Evolutionary conservation across 2,113 vertebrate species (phyloP).

Genomic region (Fukomys damarensis): DNA sequence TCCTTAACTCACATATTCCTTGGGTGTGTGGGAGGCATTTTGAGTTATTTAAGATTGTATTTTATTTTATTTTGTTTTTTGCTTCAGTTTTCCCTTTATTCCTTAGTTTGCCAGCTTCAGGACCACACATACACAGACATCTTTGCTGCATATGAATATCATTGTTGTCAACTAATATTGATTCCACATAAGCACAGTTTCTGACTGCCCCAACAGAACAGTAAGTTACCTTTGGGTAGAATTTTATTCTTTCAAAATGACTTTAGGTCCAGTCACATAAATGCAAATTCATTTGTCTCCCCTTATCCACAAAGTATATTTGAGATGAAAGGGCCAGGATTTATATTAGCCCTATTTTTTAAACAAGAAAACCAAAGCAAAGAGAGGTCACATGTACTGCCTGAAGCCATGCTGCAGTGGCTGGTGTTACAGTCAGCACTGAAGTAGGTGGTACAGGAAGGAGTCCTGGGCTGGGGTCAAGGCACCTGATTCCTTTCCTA

Average conservation of each 20-base stretch:
- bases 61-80: not conserved
- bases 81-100: conserved; percentile 13
- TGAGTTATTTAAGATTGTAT: not conserved
- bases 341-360: conserved; percentile 1
- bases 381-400: not conserved
- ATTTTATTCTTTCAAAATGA: conserved; percentile 54
- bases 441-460: not conserved
- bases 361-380: conserved; percentile 1
- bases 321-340: not conserved
- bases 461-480: not conserved
- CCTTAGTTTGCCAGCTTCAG: not conserved
- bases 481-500: not conserved
- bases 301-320: conserved; percentile 34
- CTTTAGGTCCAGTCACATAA: conserved; percentile 36
- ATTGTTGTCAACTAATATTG: conserved; percentile 57
- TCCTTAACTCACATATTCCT: conserved; percentile 41
- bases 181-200: conserved; percentile 23
- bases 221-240: conserved; percentile 35
- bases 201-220: not conserved
- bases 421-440: not conserved
- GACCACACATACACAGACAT: not conserved
- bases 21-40: not conserved
- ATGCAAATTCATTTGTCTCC: conserved; percentile 46
- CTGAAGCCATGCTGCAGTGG: not conserved
- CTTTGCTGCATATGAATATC: conserved; percentile 11